Evolutionary conservation across 2,797 vertebrate genomes (phyloP).

Genomic region (Mionectes olivaceus): DNA sequence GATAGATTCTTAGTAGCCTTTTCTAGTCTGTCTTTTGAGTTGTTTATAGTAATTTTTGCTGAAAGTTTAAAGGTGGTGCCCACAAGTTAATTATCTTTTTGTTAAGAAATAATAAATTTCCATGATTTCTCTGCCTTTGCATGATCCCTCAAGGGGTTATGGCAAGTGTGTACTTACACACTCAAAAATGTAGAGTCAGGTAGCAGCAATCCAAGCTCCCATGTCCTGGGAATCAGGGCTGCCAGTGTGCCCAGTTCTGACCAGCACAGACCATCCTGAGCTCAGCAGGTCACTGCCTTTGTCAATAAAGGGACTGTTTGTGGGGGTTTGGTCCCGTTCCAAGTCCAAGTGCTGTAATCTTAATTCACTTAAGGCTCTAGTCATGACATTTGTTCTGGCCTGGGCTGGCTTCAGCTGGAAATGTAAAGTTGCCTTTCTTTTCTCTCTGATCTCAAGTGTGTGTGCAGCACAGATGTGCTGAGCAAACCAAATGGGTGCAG

Average conservation of each 20-base stretch:
- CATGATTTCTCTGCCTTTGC: neutral
- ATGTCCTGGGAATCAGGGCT: neutral
- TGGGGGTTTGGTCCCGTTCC: neutral
- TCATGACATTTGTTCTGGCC: neutral
- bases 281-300: neutral
- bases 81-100: neutral
- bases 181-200: neutral
- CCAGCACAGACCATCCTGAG: neutral
- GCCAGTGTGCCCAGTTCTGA: neutral
- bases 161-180: neutral
- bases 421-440: neutral
- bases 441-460: neutral
- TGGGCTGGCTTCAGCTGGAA: neutral
- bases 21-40: neutral
- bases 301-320: neutral
- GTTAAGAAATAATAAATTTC: neutral
- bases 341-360: neutral
- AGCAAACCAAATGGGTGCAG: neutral
- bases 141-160: neutral
- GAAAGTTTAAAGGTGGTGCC: neutral
- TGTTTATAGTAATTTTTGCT: neutral
- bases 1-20: neutral
- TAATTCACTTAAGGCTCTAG: conserved; percentile 10
- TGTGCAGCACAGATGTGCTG: neutral
- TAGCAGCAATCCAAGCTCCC: neutral